Percentiles rank a stretch among this genome's conserved stretches.
Evolutionary conservation across 2,888 invertebrate genomes (phyloP).

Genomic region (Diachrysia chrysitis): DNA sequence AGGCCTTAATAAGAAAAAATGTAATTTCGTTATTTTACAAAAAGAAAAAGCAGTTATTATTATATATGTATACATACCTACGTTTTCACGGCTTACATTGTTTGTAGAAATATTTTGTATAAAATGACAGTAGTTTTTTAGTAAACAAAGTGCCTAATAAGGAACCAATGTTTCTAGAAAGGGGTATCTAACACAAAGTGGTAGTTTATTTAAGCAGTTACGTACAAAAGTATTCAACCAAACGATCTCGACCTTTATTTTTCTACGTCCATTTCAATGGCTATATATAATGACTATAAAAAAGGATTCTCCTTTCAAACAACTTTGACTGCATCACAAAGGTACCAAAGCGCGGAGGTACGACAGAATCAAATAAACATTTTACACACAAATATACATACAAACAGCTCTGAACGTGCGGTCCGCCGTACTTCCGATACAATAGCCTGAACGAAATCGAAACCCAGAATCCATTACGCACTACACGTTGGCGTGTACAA

Average conservation of each 20-base stretch:
- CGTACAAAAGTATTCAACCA: neutral
- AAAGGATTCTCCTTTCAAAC: constrained; percentile 14
- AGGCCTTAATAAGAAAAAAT: too few relatives aligned
- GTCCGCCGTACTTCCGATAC: constrained; percentile 59
- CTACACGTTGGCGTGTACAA: constrained; percentile 79
- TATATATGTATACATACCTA: too few relatives aligned
- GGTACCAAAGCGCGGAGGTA: constrained; percentile 23
- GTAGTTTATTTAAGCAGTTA: neutral
- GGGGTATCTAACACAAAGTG: too few relatives aligned
- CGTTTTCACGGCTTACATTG: too few relatives aligned
- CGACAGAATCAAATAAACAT: constrained; percentile 60
- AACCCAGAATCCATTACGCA: constrained; percentile 83
- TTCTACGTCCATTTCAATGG: neutral
- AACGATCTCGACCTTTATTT: neutral
- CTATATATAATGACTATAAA: constrained; percentile 1
- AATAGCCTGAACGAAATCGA: constrained; percentile 74
- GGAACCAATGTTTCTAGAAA: too few relatives aligned
- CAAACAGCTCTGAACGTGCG: constrained; percentile 49
- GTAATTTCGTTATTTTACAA: too few relatives aligned
- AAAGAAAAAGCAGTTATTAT: too few relatives aligned
- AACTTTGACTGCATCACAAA: constrained; percentile 21
- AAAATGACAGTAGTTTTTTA: too few relatives aligned
- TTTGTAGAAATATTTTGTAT: too few relatives aligned
- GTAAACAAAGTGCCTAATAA: too few relatives aligned
- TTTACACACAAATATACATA: constrained; percentile 67